Percentiles rank a stretch among this genome's conserved stretches.
Evolutionary conservation across 1,140 invertebrate genomes (phyloP).

Genomic region (Caenorhabditis remanei): DNA sequence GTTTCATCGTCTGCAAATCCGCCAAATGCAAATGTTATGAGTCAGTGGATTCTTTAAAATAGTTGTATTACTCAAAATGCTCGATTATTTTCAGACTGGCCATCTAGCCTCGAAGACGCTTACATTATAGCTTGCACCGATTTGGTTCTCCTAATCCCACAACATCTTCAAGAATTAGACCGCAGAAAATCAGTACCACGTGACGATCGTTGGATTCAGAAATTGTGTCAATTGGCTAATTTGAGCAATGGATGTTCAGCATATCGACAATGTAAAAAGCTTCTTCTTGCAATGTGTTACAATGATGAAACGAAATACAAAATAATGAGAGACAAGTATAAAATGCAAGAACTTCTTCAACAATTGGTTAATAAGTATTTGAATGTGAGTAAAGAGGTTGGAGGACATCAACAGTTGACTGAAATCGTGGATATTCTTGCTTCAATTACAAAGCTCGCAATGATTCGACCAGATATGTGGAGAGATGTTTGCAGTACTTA

Average conservation of each 20-base stretch:
- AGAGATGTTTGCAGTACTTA: slow-evolving; percentile 52
- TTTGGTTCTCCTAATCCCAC: slow-evolving; percentile 24
- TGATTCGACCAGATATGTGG: slow-evolving; percentile 45
- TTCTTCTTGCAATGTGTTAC: slow-evolving; percentile 38
- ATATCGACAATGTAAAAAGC: slow-evolving; percentile 40
- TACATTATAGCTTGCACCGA: slow-evolving; percentile 26
- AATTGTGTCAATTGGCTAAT: slow-evolving; percentile 2
- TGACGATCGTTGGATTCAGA: slow-evolving; percentile 35
- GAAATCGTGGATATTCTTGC: slow-evolving; percentile 60
- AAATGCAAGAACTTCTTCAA: slow-evolving; percentile 50
- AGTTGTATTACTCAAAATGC: not conserved
- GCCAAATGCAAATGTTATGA: not conserved
- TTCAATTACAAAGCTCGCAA: slow-evolving; percentile 20
- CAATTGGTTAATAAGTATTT: slow-evolving; percentile 37
- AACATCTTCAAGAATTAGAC: slow-evolving; percentile 33
- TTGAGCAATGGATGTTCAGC: not conserved
- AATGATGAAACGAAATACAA: slow-evolving; percentile 36
- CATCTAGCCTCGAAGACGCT: not conserved
- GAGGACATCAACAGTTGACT: slow-evolving; percentile 54
- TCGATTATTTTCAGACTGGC: not conserved
- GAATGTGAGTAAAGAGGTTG: slow-evolving; percentile 25
- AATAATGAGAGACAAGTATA: slow-evolving; percentile 49
- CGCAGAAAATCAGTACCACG: not conserved
- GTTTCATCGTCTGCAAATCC: slow-evolving; percentile 17
- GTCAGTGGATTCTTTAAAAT: not conserved